Conservation (phyloP, 2,797 vertebrate species). For the Myoxocephalus aenaeus region DNA sequence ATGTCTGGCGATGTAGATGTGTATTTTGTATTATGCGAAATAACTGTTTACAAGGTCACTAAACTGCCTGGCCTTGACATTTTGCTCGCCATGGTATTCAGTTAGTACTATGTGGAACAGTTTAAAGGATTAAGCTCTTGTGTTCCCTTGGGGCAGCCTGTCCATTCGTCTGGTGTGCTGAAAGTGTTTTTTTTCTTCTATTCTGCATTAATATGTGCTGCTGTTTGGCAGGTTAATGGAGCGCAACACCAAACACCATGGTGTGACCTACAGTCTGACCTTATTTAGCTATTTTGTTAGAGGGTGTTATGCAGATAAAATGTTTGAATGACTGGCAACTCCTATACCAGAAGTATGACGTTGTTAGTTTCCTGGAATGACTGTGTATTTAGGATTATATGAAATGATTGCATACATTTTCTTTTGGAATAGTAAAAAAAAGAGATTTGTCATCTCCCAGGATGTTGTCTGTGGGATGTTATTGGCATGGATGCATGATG, state of each 20-base stretch:
- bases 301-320: constrained; percentile 20
- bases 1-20: constrained; percentile 47
- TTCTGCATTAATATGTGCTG: constrained; percentile 66
- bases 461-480: constrained; percentile 58
- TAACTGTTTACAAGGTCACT: constrained; percentile 79
- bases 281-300: constrained; percentile 65
- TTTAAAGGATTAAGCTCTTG: constrained; percentile 84
- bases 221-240: constrained; percentile 78
- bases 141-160: constrained; percentile 69
- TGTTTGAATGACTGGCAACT: constrained; percentile 26
- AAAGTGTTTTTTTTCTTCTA: constrained; percentile 33
- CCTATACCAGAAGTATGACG: neutral
- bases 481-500: constrained; percentile 64
- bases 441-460: constrained; percentile 48
- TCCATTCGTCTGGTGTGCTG: constrained; percentile 65
- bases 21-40: constrained; percentile 59
- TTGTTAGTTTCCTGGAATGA: constrained; percentile 5
- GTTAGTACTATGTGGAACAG: constrained; percentile 75
- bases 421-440: constrained; percentile 39
- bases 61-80: constrained; percentile 74
- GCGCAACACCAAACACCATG: constrained; percentile 68
- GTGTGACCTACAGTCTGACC: constrained; percentile 74
- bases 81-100: constrained; percentile 78
- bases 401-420: constrained; percentile 29
- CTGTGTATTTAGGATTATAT: constrained; percentile 4